Conservation (phyloP, 2,797 vertebrate species). For the Crypturellus tataupa region DNA sequence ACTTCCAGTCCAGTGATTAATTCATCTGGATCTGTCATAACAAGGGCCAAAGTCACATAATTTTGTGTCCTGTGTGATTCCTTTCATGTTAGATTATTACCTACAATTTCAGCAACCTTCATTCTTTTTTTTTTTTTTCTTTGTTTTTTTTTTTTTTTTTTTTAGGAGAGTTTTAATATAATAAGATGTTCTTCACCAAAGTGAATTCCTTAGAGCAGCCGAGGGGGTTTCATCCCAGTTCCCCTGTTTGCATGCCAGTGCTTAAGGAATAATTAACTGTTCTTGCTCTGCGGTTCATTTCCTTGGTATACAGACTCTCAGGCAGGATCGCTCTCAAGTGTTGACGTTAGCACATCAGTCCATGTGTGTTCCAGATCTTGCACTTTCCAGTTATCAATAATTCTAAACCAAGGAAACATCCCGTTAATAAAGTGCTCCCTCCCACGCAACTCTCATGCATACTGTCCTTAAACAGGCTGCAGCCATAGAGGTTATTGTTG, state of each 20-base stretch:
- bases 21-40: slow-evolving; percentile 9
- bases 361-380: background rate
- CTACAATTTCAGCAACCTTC: background rate
- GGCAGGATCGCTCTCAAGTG: background rate
- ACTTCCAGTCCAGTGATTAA: slow-evolving; percentile 20
- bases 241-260: fast-evolving
- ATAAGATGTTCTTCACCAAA: background rate
- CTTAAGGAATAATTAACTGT: background rate
- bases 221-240: background rate
- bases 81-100: slow-evolving; percentile 17
- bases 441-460: background rate
- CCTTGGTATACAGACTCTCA: background rate
- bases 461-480: background rate
- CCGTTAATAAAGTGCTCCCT: background rate
- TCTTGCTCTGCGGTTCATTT: background rate
- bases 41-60: fast-evolving
- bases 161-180: background rate
- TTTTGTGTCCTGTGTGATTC: background rate
- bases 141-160: too few species aligned
- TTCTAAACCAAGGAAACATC: background rate
- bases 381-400: background rate
- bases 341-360: fast-evolving
- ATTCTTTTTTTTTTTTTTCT: background rate
- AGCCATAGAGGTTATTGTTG: background rate
- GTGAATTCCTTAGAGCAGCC: background rate